Evolutionary conservation across 2,888 invertebrate species (phyloP), one percentile per base, ranked within the genome.

Genomic region (Mesorhabditis spiculigera): DNA sequence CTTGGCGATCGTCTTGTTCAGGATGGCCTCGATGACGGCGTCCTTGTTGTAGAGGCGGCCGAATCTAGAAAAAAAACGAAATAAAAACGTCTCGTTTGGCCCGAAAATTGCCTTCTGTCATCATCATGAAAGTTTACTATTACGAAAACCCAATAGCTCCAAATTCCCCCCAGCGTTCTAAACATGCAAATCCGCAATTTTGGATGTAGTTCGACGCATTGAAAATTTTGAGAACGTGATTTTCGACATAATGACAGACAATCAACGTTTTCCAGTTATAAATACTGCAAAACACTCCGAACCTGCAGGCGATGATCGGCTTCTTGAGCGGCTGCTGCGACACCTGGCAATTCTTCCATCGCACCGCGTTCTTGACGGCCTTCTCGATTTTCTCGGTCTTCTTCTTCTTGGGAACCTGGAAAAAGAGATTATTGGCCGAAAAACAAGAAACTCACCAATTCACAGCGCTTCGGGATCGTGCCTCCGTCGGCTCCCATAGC

Each of bases 381-480:
- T 94, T 95, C 86, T 96, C 96, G 91, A 95, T 94, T 93, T 93
- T 92, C 88, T 95, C 94, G 64, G 92, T 92, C 86, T 93, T 94
- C 87, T 94, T 93, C 86, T 93, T 94, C 8, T 91, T 89, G 76
- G 91, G 90, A 5, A 95, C 95, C 16, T 95, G 89, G 86, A 50
- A 50, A 50, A 13, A 50, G n/a, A 50, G 10, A 50, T 28, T 28
- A 28, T 28, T 28, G 28, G 28, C 1, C 28, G 28, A 28, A 28
- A 28, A 28, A 28, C 28, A 50, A 50, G n/a, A 50, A 45, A 68
- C 67, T 5, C n/a, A 66, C 68, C 69, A 50, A n/a, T 50, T 95
- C 95, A 87, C 93, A 94, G 72, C 95, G 89, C 75, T 91, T 91
- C 0, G 95, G 95, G 86, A 95, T 95, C 50, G 95, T 95, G 81